Conservation (phyloP, 2,888 invertebrate species). For the Invenusta paracnida region DNA sequence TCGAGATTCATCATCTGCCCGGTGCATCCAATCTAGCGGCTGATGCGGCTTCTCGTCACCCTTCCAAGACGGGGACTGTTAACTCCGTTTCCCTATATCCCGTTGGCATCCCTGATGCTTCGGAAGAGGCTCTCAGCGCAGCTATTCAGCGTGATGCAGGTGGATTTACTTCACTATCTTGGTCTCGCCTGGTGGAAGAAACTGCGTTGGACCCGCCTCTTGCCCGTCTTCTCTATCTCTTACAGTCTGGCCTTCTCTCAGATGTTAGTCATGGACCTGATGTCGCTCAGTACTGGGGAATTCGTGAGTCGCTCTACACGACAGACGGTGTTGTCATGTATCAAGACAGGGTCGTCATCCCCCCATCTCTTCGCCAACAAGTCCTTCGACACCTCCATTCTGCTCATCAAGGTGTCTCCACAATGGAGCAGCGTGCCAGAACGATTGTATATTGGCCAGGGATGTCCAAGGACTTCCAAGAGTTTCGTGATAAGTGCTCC, state of each 20-base stretch:
- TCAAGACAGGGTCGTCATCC: neutral
- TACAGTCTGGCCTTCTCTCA: neutral
- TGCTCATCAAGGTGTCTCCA: neutral
- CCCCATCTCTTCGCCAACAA: neutral
- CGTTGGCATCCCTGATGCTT: no score
- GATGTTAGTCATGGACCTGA: neutral
- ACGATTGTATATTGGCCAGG: neutral
- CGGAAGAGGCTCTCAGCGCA: neutral
- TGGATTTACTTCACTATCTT: neutral
- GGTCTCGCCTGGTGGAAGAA: neutral
- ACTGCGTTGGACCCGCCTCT: neutral
- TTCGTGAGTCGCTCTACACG: neutral
- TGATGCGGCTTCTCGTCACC: slow-evolving; percentile 34
- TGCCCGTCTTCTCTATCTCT: no score
- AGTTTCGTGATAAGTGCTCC: neutral
- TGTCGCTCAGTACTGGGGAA: neutral
- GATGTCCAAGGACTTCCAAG: neutral
- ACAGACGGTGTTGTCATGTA: neutral
- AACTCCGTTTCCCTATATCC: no score
- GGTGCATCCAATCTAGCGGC: slow-evolving; percentile 15
- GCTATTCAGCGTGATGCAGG: neutral
- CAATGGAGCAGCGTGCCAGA: neutral
- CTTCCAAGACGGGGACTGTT: neutral
- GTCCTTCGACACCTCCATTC: neutral
- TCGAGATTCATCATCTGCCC: slow-evolving; percentile 14